A percentile compares a stretch with the other conserved stretches of the same genome.
These are phyloP conservation scores for Tringa solitaria DNA, from an alignment of 2,113 vertebrate species.

Conservation along the genomic window DNA sequence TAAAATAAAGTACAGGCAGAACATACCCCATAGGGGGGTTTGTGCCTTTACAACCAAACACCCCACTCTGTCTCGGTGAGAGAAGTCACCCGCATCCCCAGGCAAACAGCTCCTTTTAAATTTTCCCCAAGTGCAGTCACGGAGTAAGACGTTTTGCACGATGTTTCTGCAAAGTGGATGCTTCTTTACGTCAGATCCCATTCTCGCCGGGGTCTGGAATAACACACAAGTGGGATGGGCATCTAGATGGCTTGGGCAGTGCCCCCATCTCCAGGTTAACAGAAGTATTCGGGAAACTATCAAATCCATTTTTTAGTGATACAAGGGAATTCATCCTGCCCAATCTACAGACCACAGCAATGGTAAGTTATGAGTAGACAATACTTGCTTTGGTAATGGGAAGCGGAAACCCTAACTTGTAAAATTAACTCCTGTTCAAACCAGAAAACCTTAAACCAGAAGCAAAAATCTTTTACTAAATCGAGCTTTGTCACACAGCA, in stretches of 20 bases:
- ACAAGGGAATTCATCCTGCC: neutral
- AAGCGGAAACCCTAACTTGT: neutral
- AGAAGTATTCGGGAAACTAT: neutral
- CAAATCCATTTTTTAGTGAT: neutral
- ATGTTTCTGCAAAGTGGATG: neutral
- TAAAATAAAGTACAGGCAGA: neutral
- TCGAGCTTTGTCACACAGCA: neutral
- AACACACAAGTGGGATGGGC: neutral
- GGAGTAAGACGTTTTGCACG: neutral
- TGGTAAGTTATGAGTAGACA: neutral
- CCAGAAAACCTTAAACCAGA: neutral
- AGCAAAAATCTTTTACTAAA: neutral
- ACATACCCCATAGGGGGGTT: neutral
- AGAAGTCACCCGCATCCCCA: neutral
- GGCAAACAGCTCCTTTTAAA: neutral
- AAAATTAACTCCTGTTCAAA: neutral
- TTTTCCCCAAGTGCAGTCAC: neutral
- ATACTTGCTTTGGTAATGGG: neutral
- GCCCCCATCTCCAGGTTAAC: neutral
- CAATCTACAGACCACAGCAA: neutral
- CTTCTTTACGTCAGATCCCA: accelerated
- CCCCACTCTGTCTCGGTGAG: neutral
- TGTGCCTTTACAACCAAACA: neutral
- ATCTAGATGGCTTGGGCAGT: neutral
- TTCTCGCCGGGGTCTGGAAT: neutral